Base-by-base conservation (phyloP, 1,140 invertebrate genomes). In the Trichonephila clavipes region DNA sequence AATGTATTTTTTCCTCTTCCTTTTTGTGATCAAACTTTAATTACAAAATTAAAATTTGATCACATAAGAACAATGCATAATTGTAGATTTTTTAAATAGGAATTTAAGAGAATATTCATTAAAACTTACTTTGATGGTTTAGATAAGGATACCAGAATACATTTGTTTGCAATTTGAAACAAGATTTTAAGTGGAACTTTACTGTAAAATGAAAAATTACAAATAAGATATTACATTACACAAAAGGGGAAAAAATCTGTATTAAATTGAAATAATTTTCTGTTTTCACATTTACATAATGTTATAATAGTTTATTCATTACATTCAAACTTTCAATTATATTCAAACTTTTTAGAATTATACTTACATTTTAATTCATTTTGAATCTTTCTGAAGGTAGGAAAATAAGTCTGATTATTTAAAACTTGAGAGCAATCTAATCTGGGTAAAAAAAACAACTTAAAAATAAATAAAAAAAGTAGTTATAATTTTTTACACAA, bases 381-480 rank as follows among this genome's bases (percentile, higher is more conserved):
- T 21, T 51, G 21, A 21, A 83, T 51, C 21, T 28, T 51, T 51
- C n/a, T 83, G 19, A 51, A n/a, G 0, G 44, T 83, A 83, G 81
- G 81, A 59, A 51, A 59, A 83, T 6, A 58, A 51, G 8, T 83
- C n/a, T 83, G 69, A 34, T 72, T 21, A 34, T 19, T 87, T 59
- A 58, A 59, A 62, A 44, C 24, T 62, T 87, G 58, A 62, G 28
- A 44, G 61, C 51, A 59, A 87, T 87, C 85, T 87, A 87, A 87
- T 87, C 85, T 87, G 85, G 85, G 85, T 87, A 87, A 24, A 87
- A 61, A 87, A 87, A 62, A 24, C 62, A 34, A 64, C 59, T 87
- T 61, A 87, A 24, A 61, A 87, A 64, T 8, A 64, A 87, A 85
- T 21, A 10, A 28, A 44, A 28, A 62, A 58, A 58, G 44, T 86